Evolutionary conservation across 1,140 invertebrate species (phyloP).

Genomic region (Yoshiicerus persimilis): DNA sequence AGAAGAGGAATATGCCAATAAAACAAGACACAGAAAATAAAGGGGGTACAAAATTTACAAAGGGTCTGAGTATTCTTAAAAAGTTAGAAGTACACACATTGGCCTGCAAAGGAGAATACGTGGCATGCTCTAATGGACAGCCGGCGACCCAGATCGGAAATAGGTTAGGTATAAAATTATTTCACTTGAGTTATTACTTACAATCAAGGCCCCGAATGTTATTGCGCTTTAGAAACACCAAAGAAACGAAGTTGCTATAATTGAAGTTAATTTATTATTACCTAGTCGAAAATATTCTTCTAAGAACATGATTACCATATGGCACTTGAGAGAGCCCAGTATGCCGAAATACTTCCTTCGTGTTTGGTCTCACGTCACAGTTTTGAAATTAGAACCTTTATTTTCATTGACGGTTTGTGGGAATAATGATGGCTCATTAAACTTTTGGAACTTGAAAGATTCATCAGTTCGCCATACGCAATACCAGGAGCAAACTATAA

Average conservation of each 20-base stretch:
- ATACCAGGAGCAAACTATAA: slow-evolving; percentile 41
- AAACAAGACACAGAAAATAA: background rate
- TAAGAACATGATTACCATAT: slow-evolving; percentile 38
- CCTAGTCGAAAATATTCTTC: slow-evolving; percentile 5
- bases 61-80: slow-evolving; percentile 28
- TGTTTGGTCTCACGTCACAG: slow-evolving; percentile 37
- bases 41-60: background rate
- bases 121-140: slow-evolving; percentile 40
- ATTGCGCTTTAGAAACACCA: no score
- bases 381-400: slow-evolving; percentile 11
- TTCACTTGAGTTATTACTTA: no score
- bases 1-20: background rate
- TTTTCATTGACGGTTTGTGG: slow-evolving; percentile 27
- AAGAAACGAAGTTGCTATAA: no score
- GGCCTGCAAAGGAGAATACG: slow-evolving; percentile 26
- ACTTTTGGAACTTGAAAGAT: slow-evolving; percentile 42
- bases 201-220: no score
- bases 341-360: slow-evolving; percentile 39
- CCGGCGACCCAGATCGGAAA: background rate
- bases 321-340: slow-evolving; percentile 42
- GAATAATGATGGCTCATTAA: slow-evolving; percentile 40
- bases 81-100: slow-evolving; percentile 36
- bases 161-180: background rate
- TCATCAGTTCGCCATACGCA: slow-evolving; percentile 25
- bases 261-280: no score